Conservation (phyloP, 2,797 vertebrate genomes). For the Lutjanus argentimaculatus region DNA sequence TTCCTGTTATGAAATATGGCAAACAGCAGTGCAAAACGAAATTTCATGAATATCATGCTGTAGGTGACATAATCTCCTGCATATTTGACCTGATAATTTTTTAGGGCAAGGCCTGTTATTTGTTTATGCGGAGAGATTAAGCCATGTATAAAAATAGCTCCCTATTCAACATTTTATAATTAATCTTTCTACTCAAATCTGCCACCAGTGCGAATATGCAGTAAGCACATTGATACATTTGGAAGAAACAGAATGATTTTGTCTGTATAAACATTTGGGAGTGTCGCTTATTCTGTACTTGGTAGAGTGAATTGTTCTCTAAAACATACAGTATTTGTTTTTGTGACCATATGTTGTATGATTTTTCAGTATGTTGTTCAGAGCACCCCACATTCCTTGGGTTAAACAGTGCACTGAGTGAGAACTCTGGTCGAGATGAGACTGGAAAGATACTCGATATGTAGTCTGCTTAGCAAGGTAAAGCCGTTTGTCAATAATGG, state of each 20-base stretch:
- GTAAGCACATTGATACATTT: background rate
- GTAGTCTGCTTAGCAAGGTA: slow-evolving; percentile 80
- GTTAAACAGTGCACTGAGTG: slow-evolving; percentile 49
- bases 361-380: background rate
- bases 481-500: slow-evolving; percentile 86
- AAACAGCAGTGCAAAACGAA: slow-evolving; percentile 4
- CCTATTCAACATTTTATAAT: slow-evolving; percentile 26
- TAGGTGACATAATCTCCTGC: slow-evolving; percentile 48
- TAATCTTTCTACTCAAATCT: slow-evolving; percentile 15
- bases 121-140: slow-evolving; percentile 43
- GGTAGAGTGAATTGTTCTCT: background rate
- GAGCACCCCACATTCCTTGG: slow-evolving; percentile 44
- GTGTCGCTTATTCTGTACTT: background rate
- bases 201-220: background rate
- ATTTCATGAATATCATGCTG: slow-evolving; percentile 44
- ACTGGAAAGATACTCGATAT: slow-evolving; percentile 85
- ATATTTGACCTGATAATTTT: slow-evolving; percentile 56
- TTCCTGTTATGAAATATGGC: slow-evolving; percentile 23
- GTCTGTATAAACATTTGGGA: background rate
- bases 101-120: slow-evolving; percentile 26
- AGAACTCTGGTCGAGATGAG: slow-evolving; percentile 42
- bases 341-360: background rate
- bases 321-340: slow-evolving; percentile 3
- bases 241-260: background rate
- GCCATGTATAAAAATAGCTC: slow-evolving; percentile 25